These are phyloP conservation scores for Drosophila aldrichi DNA, from an alignment of 2,888 invertebrate species.

Conservation along the genomic window DNA sequence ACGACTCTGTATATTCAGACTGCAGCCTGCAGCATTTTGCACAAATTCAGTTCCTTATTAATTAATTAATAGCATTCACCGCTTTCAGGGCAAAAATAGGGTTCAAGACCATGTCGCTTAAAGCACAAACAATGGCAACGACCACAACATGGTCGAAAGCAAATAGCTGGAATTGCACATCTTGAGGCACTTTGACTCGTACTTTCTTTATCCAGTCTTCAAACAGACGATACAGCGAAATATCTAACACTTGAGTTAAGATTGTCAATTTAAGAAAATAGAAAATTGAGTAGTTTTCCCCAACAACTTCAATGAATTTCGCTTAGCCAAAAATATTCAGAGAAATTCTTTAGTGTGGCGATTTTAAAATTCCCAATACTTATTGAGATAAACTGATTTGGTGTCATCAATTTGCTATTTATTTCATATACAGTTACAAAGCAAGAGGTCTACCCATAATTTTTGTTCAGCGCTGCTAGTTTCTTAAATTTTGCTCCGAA, in stretches of 20 bases:
- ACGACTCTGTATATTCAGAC: no score
- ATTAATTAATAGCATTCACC: neutral
- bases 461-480: neutral
- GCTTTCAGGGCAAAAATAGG: neutral
- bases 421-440: slow-evolving; percentile 9
- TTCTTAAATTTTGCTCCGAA: neutral
- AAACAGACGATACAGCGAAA: neutral
- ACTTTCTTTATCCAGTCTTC: neutral
- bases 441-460: neutral
- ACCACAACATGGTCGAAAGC: slow-evolving; percentile 25
- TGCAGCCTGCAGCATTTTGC: neutral
- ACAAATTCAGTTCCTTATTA: neutral
- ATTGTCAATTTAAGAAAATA: neutral
- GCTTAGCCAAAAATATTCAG: neutral
- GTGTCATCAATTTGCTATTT: slow-evolving; percentile 1
- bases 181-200: slow-evolving; percentile 9
- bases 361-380: neutral
- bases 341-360: neutral
- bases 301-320: neutral
- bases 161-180: slow-evolving; percentile 42
- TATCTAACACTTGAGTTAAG: neutral
- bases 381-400: neutral
- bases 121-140: neutral
- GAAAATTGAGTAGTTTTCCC: neutral
- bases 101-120: neutral